Evolutionary conservation across 2,797 vertebrate species (phyloP).

Genomic region (Menidia menidia): DNA sequence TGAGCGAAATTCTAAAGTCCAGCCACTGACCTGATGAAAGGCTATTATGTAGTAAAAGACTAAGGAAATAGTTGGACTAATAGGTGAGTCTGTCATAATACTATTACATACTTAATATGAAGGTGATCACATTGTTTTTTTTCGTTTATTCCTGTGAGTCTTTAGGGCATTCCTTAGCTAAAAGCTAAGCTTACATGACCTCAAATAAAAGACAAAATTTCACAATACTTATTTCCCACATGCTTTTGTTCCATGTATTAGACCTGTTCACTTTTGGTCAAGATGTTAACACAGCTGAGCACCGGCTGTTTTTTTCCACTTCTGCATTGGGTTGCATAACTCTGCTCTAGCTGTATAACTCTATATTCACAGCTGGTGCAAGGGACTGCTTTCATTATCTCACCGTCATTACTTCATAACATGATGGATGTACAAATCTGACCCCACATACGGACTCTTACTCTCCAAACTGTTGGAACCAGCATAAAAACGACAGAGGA

Average conservation of each 20-base stretch:
- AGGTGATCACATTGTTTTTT: neutral
- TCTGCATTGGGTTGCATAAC: neutral
- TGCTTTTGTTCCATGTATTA: neutral
- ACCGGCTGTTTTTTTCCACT: neutral
- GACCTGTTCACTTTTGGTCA: neutral
- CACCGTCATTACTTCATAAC: constrained; percentile 2
- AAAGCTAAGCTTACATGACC: neutral
- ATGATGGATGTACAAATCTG: neutral
- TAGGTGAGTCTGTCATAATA: neutral
- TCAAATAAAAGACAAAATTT: neutral
- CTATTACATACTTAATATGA: neutral
- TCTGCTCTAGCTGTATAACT: neutral
- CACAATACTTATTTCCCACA: too few relatives aligned
- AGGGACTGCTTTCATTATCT: neutral
- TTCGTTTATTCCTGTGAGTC: neutral
- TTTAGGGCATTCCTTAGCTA: neutral
- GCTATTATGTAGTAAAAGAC: too few relatives aligned
- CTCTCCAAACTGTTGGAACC: neutral
- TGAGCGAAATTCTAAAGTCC: too few relatives aligned
- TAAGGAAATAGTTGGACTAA: too few relatives aligned
- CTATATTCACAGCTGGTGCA: neutral
- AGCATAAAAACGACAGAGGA: neutral
- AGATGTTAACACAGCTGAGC: neutral
- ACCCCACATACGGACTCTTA: neutral
- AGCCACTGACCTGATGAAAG: too few relatives aligned